These are phyloP conservation scores for Latrodectus hesperus DNA, from an alignment of 2,888 invertebrate species.

Conservation along the genomic window DNA sequence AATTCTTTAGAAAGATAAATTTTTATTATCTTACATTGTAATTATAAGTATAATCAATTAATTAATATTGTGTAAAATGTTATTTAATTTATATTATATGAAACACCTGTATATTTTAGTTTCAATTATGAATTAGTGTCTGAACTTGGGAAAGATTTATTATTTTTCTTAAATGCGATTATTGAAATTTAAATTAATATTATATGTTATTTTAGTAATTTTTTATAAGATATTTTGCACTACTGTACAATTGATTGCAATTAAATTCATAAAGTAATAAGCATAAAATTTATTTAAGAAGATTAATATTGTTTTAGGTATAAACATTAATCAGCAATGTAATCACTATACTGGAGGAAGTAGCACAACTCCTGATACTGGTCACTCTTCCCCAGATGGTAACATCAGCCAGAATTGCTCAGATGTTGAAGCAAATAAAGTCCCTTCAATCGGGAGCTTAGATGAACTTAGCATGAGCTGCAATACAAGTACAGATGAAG, in stretches of 20 bases:
- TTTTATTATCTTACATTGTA: too few species aligned
- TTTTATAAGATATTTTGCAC: neutral
- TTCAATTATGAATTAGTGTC: too few species aligned
- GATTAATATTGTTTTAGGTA: slow-evolving; percentile 1
- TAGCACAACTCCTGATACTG: slow-evolving; percentile 61
- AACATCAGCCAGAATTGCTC: slow-evolving; percentile 65
- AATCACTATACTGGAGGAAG: slow-evolving; percentile 54
- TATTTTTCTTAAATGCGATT: too few species aligned
- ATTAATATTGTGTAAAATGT: too few species aligned
- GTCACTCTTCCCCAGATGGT: slow-evolving; percentile 64
- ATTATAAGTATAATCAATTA: too few species aligned
- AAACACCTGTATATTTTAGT: too few species aligned
- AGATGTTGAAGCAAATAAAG: slow-evolving; percentile 57
- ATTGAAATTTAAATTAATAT: neutral
- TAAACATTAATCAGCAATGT: slow-evolving; percentile 35
- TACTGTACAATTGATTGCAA: too few species aligned
- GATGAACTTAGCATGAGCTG: slow-evolving; percentile 64
- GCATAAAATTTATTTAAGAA: neutral
- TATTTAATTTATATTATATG: too few species aligned
- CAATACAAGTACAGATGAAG: slow-evolving; percentile 57
- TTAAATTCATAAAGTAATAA: too few species aligned
- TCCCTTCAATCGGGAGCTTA: slow-evolving; percentile 60
- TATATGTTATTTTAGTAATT: neutral
- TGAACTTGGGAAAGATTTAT: too few species aligned
- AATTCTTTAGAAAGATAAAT: too few species aligned